Percentiles rank a stretch among this genome's conserved stretches.
Conservation (phyloP, 2,113 vertebrate species). For the Gavia stellata region DNA sequence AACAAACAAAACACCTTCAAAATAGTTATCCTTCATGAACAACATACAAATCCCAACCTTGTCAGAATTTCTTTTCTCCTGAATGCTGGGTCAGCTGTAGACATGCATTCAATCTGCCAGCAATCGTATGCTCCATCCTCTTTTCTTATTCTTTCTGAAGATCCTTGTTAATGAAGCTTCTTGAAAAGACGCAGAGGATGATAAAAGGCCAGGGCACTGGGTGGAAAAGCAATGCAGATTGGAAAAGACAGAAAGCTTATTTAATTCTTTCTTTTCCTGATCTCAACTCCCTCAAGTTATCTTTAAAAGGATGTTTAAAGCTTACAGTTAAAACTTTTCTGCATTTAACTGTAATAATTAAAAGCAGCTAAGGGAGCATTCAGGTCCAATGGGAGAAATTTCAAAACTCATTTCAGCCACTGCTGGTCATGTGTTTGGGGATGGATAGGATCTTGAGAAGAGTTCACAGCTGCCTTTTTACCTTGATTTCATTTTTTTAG, state of each 20-base stretch:
- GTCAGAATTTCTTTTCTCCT: background rate
- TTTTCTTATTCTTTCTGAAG: slow-evolving; percentile 56
- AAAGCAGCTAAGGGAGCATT: background rate
- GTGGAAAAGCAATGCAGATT: background rate
- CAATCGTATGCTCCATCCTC: background rate
- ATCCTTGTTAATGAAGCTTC: slow-evolving; percentile 19
- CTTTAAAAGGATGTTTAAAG: slow-evolving; percentile 30
- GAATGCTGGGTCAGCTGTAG: background rate
- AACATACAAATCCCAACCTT: background rate
- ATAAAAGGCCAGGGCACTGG: slow-evolving; percentile 13
- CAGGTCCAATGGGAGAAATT: background rate
- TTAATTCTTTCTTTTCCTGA: slow-evolving; percentile 46
- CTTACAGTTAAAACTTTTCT: slow-evolving; percentile 23
- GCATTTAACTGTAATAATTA: slow-evolving; percentile 39
- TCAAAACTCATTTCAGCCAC: background rate
- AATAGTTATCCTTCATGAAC: background rate
- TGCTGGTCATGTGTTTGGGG: background rate
- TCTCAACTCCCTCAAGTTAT: slow-evolving; percentile 32
- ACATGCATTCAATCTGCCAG: background rate
- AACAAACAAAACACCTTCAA: background rate
- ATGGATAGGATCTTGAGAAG: background rate
- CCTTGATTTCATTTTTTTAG: background rate
- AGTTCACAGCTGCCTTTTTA: background rate
- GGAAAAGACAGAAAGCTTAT: slow-evolving; percentile 11
- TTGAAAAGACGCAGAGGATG: background rate